phyloP scores from a whole-genome alignment of 2,888 invertebrate species.

The Syritta pipiens region DNA sequence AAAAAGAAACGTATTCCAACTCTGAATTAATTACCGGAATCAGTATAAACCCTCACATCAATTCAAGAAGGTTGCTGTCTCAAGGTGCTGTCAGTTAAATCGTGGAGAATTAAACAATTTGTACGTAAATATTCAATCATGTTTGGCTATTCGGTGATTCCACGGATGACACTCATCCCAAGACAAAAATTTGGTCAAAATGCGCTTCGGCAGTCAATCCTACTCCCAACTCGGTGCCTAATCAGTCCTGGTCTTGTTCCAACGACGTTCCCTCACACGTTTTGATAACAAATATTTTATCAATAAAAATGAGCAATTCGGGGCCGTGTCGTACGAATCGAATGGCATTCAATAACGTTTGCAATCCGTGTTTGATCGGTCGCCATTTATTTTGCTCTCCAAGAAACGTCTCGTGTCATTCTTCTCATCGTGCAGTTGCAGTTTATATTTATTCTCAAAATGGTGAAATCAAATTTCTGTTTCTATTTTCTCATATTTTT shows the following conservation, averaged over 20 bases:
- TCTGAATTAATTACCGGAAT: constrained; percentile 56
- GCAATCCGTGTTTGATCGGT: constrained; percentile 17
- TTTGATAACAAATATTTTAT: constrained; percentile 50
- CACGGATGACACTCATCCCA: too few species aligned
- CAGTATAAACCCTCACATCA: constrained; percentile 55
- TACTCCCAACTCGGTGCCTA: constrained; percentile 19
- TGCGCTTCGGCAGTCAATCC: constrained; percentile 7
- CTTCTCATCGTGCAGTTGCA: constrained; percentile 2
- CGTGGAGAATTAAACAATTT: constrained; percentile 33
- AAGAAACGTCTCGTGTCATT: neutral
- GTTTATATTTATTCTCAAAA: constrained; percentile 7
- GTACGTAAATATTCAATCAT: constrained; percentile 25
- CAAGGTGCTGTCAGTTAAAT: constrained; percentile 12
- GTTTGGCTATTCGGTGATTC: too few species aligned
- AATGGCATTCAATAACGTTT: constrained; percentile 17
- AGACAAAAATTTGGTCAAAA: too few species aligned
- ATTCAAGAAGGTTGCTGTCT: constrained; percentile 45
- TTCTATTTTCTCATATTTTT: neutral
- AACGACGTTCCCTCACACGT: constrained; percentile 27
- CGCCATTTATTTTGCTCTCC: too few species aligned
- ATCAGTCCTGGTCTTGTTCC: constrained; percentile 35
- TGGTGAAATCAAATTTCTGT: constrained; percentile 24
- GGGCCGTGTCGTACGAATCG: neutral
- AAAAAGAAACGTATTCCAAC: constrained; percentile 37
- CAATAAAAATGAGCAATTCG: constrained; percentile 16